Base-by-base conservation (phyloP, 2,888 invertebrate genomes). In the Aphrophora alni region DNA sequence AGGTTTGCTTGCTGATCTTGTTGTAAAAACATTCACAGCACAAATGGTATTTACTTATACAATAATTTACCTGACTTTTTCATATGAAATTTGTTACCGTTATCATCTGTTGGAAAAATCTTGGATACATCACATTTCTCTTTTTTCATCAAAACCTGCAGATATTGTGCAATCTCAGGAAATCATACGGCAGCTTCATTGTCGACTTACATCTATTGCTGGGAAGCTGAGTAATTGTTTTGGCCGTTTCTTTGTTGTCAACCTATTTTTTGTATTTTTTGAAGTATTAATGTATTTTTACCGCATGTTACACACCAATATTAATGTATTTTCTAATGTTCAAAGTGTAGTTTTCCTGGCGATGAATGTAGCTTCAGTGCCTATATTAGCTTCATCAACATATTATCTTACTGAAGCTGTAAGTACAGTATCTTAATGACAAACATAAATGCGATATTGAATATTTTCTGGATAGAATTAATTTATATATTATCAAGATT, bases 251-350 rank as follows among this genome's bases (percentile, higher is more conserved):
- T 79, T 73, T 26, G 74, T 79, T 26, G 74, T 79, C 27, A 79
- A 79, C 27, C 38, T 79, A 27, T 74, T 79, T 69, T 78, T 78
- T 38, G 78, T 78, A n/a, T 78, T 78, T 25, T 72, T 79, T 25
- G 78, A 79, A 69, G 59, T 72, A 25, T 25, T 79, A 59, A 79
- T 79, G 78, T 79, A 73, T 24, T 72, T 79, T 21, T 79, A 79
- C 38, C 78, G 78, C 17, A 74, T 68, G 25, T 25, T 79, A 33
- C 74, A 72, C 17, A 59, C 51, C 21, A 44, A 74, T 27, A 73
- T 74, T 38, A 51, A 74, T 44, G 24, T 79, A 59, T 59, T 73
- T 17, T 73, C 68, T 12, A 79, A 79, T 38, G 78, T 79, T 38
- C 78, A 79, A 74, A 74, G 74, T 26, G 78, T 79, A 25, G 38